phyloP scores from a whole-genome alignment of 2,888 invertebrate species.

The Cheilosia urbana region DNA sequence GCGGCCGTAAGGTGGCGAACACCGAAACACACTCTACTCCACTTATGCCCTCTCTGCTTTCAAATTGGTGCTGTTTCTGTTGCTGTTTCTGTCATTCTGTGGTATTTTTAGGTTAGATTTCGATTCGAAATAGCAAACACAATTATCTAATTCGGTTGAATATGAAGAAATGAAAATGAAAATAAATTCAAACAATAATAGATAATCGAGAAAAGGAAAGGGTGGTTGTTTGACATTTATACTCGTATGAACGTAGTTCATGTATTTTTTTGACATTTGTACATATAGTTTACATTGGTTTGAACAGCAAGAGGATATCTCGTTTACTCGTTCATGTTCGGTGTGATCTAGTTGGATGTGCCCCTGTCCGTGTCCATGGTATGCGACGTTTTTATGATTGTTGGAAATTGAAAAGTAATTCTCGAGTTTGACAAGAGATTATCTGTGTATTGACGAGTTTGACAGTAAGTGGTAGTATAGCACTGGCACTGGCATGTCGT shows the following conservation, averaged over 20 bases:
- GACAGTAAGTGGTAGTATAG: too few relatives aligned
- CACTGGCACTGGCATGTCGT: too few relatives aligned
- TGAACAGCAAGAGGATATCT: neutral
- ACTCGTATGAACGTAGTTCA: conserved; percentile 21
- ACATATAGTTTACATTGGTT: conserved; percentile 15
- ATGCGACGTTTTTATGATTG: too few relatives aligned
- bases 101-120: conserved; percentile 40
- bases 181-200: conserved; percentile 38
- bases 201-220: conserved; percentile 20
- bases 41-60: neutral
- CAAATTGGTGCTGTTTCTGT: neutral
- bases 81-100: conserved; percentile 24
- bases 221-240: conserved; percentile 39
- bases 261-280: conserved; percentile 42
- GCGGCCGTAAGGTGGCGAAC: too few relatives aligned
- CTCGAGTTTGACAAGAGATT: too few relatives aligned
- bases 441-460: too few relatives aligned
- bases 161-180: conserved; percentile 16
- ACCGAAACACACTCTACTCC: too few relatives aligned
- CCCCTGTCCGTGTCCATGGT: too few relatives aligned
- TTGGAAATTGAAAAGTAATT: too few relatives aligned
- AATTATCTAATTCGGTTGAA: conserved; percentile 45
- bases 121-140: conserved; percentile 25
- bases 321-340: too few relatives aligned
- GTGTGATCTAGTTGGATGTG: too few relatives aligned